Base-by-base conservation (phyloP, 35 echinoderm and acorn worm species). In the Apostichopus parvimensis region DNA sequence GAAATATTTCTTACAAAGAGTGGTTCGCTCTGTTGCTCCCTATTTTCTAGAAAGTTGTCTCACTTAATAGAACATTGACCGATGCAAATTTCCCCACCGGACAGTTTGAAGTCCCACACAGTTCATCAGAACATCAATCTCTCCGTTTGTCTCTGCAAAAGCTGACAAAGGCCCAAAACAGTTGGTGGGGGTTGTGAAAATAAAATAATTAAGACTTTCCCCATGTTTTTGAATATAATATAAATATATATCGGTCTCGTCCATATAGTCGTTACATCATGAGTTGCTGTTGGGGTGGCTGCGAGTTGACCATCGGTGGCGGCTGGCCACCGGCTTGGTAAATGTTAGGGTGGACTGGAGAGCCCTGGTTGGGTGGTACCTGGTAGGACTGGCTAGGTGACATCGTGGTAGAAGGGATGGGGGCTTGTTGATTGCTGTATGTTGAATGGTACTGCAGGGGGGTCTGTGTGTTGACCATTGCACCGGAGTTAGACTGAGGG, bases 381-480 rank as follows among this genome's bases (percentile, higher is more conserved):
- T 77, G 87, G n/a, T 88, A 59, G 53, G 72, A 90, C 87, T 82
- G 78, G 8, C 89, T 79, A 17, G 53, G 14, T 17, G 54, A 18
- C 73, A 66, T 61, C 0, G 84, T 80, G 57, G 92, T 21, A 15
- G 91, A 83, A 1, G 59, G 86, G 71, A 90, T 90, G 13, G 88
- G 70, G 20, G 68, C 76, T 58, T 90, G 88, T 52, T 76, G 88
- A 54, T 57, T 53, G 71, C 70, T 79, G 71, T 56, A 76, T 5
- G 88, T 90, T 6, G 92, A 93, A 76, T 93, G 86, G 85, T 93
- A 93, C 53, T 93, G 92, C 11, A 93, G 17, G 84, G 92, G 92
- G 21, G 92, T 87, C 85, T 87, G 84, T 22, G 57, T 87, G 57
- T 87, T 87, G 64, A 87, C 58, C 57, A 87, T 68, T 77, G 84